Evolutionary conservation across 1,140 invertebrate genomes (phyloP).

Genomic region (Eueides isabella): DNA sequence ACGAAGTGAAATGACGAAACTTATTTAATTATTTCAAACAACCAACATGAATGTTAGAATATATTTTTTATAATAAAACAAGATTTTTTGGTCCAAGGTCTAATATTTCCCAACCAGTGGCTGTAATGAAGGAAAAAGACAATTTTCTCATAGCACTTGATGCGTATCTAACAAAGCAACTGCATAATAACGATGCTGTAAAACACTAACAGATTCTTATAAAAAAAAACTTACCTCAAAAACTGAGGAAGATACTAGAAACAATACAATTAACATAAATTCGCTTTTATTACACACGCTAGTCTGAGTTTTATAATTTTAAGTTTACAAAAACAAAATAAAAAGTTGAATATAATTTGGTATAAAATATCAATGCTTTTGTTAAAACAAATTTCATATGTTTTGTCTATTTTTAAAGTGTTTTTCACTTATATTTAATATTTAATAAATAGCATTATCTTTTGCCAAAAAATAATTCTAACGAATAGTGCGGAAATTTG

Average conservation of each 20-base stretch:
- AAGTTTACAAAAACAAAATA: background rate
- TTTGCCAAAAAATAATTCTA: no score
- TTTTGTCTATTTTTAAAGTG: no score
- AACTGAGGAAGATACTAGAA: slow-evolving; percentile 12
- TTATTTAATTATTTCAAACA: background rate
- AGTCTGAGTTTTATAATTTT: background rate
- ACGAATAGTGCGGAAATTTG: no score
- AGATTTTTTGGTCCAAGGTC: slow-evolving; percentile 39
- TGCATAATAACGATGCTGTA: slow-evolving; percentile 36
- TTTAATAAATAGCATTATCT: no score
- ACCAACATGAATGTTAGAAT: background rate
- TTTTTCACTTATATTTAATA: no score
- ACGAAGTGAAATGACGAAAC: background rate
- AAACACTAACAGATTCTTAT: background rate
- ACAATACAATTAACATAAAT: slow-evolving; percentile 8
- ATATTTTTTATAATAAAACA: slow-evolving; percentile 29
- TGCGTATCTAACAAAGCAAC: slow-evolving; percentile 45
- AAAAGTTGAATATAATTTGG: no score
- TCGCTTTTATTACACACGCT: slow-evolving; percentile 2
- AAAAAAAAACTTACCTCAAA: slow-evolving; percentile 9
- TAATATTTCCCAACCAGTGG: slow-evolving; percentile 37
- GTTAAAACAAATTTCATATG: no score
- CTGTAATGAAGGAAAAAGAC: slow-evolving; percentile 46
- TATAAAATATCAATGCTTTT: background rate
- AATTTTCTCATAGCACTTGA: slow-evolving; percentile 50